Evolutionary conservation across 1,140 invertebrate species (phyloP).

Genomic region (Matsumurasca onukii): DNA sequence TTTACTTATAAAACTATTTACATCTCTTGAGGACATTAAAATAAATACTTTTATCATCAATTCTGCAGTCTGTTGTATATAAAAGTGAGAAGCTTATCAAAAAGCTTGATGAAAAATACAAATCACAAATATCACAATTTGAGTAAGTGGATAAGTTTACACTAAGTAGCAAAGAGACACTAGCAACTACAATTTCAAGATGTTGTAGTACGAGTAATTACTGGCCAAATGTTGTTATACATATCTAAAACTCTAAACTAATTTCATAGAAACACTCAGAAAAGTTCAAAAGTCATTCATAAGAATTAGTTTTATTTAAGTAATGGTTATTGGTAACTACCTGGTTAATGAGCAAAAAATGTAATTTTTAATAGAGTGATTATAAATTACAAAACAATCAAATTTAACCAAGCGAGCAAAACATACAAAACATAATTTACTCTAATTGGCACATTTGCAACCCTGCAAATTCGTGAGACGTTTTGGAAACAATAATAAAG

Average conservation of each 20-base stretch:
- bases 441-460: not conserved
- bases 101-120: not conserved
- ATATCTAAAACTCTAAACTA: not conserved
- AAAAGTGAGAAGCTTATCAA: conserved; percentile 12
- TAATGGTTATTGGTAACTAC: too few relatives aligned
- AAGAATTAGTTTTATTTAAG: too few relatives aligned
- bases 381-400: not conserved
- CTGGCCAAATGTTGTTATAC: not conserved
- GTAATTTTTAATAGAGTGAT: not conserved
- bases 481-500: not conserved
- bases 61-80: conserved; percentile 18
- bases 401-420: not conserved
- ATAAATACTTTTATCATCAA: conserved; percentile 19
- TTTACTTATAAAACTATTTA: conserved; percentile 8
- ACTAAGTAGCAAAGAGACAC: not conserved
- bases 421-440: not conserved
- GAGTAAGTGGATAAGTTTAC: not conserved
- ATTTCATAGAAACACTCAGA: not conserved
- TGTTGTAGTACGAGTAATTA: not conserved
- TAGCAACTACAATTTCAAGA: not conserved
- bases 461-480: not conserved
- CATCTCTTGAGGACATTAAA: not conserved
- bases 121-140: conserved; percentile 25
- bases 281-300: not conserved
- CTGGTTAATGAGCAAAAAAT: too few relatives aligned